Evolutionary conservation across 2,113 vertebrate species (phyloP), one percentile per base, ranked within the genome.

Genomic region (Microcebus griseorufus): DNA sequence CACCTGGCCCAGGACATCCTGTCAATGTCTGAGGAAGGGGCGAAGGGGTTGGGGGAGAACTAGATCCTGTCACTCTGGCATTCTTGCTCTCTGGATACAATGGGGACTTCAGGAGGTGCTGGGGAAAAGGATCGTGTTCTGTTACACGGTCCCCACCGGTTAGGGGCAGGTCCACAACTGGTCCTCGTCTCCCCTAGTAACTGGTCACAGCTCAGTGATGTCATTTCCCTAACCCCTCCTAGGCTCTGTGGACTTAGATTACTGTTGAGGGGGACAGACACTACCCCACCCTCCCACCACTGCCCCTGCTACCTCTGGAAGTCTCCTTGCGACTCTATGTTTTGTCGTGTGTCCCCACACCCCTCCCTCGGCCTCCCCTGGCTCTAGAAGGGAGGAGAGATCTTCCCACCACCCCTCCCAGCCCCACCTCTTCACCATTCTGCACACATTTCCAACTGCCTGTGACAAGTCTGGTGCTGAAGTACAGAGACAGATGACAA

Each of bases 381-480:
- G 16, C 25, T 75, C 51, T 23, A 11, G 60, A 72, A 4, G 23
- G 37, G 78, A 94, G 18, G 69, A 58, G 51, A 62, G 48, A 37
- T 5, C 34, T 69, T 39, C 79, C 70, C 29, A 6, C 39, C n/a
- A 22, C n/a, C 6, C 7, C 4, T 27, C 16, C 51, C 1, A 4
- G 27, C 10, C 7, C 37, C 32, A 32, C 32, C 70, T 25, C 72
- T 29, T 16, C 32, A 23, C 82, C 80, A 39, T 14, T 20, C 11
- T 37, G 62, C 39, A 22, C 1, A 34, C 3, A 0, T 20, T 20
- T 20, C 62, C 11, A 9, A 17, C 4, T 5, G 32, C 76, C 73
- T 51, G 69, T 2, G 7, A 0, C 3, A 0, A 10, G 65, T 25
- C 29, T 0, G 14, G 9, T 4, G 42, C 22, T 37, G 3, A 67